Evolutionary conservation across 92 coral and sea anemone genomes (phyloP), one percentile per base, ranked within the genome.

Genomic region (Parazoanthus darwini): DNA sequence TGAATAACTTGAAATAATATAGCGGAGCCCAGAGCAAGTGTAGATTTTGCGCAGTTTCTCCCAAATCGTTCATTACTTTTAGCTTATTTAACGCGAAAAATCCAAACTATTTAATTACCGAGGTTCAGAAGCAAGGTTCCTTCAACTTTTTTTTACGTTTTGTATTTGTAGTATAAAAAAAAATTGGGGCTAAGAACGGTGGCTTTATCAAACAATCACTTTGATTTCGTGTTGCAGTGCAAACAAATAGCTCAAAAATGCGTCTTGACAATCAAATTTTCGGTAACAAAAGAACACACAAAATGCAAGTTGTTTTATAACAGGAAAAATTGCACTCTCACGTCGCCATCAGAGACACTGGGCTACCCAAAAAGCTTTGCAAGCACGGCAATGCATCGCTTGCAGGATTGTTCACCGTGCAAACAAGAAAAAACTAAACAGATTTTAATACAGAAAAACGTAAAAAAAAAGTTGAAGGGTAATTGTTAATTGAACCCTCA

Each of bases 31-130:
- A 70, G 59, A 71, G 77, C 58, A 56, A 46, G 48, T n/a, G 56
- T 39, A 65, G 43, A 82, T 44, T 44, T 44, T 70, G 42, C 48
- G 68, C 87, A 71, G 59, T 71, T 39, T 84, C 87, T 72, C 87
- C 87, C 87, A 71, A 22, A 26, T 54, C 67, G 38, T 46, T 71
- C 87, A 44, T 84, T 84, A 84, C 36, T 29, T 84, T 84, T 56
- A 13, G 38, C 68, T 26, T 11, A 51, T 70, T 84, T 68, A 33
- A 84, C 50, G 78, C 44, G 50, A n/a, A 84, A 67, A 71, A 22
- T 48, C 23, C 18, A 84, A 71, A 48, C 58, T 46, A 84, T 11
- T 25, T 23, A 65, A 25, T 26, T 70, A 71, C 2, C 56, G 11
- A 25, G 67, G 67, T 50, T 26, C 54, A 44, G 78, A 71, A 43